Evolutionary conservation across 2,888 invertebrate genomes (phyloP), one percentile per base, ranked within the genome.

Genomic region (Koerneria pararmatus): DNA sequence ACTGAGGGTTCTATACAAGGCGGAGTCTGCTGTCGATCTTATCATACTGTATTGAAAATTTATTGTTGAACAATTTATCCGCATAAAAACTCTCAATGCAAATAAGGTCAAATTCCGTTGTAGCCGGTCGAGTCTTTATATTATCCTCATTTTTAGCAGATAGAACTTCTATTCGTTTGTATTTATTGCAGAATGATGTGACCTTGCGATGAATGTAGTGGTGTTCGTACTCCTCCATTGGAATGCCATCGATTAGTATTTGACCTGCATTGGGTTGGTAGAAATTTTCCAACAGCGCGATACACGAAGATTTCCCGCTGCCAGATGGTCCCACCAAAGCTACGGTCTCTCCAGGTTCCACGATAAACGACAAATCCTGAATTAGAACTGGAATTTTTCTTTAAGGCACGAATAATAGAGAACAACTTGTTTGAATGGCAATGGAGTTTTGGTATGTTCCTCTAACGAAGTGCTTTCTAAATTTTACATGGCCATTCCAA

Each of bases 301-400:
- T 84, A 72, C 85, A 85, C 0, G 85, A 84, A 5, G 83, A 84
- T 72, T 86, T 86, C 32, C 86, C 86, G 8, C 85, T 84, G 6
- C 85, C 85, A 63, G 83, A 83, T 8, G 85, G 84, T 57, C 77
- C 77, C 8, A 86, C 86, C 56, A 86, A 75, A 6, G 86, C 86
- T 27, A 85, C 84, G 19, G 85, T 83, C 76, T 86, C 84, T 48
- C 86, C 86, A 3, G 85, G 84, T 29, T 82, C 76, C 24, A 86
- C 84, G 1, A 74, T 78, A 76, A 86, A 85, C 4, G 79, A 80
- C 15, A 85, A 75, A 68, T 84, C 79, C 84, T 85, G 73, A 19
- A 71, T 15, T 48, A n/a, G 15, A 32, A 15, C 24, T 24, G 6
- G 63, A 65, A 51, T 4, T 32, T 11, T 8, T 53, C 24, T 22